Percentiles rank a stretch among this genome's conserved stretches.
These are phyloP conservation scores for Xestia ashworthii DNA, from an alignment of 2,888 invertebrate genomes.

Conservation along the genomic window DNA sequence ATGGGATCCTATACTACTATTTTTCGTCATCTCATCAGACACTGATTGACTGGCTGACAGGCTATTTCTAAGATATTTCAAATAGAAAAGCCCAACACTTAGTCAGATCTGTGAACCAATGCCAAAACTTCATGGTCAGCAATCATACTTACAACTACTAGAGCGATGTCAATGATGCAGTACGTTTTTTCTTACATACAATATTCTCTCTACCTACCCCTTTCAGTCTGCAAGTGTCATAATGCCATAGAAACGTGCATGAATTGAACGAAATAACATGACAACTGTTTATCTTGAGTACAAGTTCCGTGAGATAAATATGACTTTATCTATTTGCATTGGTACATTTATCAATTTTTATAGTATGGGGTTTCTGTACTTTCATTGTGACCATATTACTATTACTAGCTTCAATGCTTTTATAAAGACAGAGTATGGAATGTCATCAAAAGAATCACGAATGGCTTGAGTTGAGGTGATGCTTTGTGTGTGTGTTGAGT, in stretches of 20 bases:
- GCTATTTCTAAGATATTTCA: neutral
- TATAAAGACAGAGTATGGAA: neutral
- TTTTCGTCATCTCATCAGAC: no score
- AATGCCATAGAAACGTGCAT: conserved; percentile 2
- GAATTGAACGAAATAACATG: conserved; percentile 18
- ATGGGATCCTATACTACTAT: no score
- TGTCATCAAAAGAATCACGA: neutral
- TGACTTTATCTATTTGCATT: conserved; percentile 40
- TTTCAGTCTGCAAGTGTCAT: neutral
- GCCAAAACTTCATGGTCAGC: no score
- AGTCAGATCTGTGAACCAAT: neutral
- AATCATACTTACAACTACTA: neutral
- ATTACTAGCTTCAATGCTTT: conserved; percentile 1
- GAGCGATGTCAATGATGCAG: neutral
- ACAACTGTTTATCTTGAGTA: conserved; percentile 45
- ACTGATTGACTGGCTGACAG: neutral
- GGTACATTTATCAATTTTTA: conserved; percentile 32
- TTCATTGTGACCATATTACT: neutral
- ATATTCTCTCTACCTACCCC: neutral
- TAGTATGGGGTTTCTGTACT: neutral
- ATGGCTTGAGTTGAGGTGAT: neutral
- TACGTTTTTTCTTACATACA: neutral
- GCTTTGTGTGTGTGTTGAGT: neutral
- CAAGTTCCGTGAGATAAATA: conserved; percentile 57
- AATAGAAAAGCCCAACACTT: neutral